Percentiles rank a stretch among this genome's conserved stretches.
phyloP scores from a whole-genome alignment of 1,140 invertebrate species.

The Psilanteris sp. region DNA sequence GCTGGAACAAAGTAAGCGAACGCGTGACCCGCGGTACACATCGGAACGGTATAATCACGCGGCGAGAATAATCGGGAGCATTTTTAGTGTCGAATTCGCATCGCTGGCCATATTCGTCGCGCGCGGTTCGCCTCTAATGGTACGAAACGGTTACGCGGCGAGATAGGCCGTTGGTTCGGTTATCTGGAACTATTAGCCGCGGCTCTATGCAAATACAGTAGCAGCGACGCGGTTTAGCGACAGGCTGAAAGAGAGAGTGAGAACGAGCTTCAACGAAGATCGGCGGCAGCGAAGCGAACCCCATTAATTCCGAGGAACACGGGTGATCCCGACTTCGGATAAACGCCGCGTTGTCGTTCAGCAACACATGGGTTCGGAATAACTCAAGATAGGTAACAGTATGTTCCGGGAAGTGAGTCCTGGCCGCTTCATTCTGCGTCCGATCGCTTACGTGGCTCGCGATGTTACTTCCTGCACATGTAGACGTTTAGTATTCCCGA shows the following conservation, averaged over 20 bases:
- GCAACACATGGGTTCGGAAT: conserved; percentile 68
- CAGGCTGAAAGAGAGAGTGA: conserved; percentile 60
- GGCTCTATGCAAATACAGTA: conserved; percentile 76
- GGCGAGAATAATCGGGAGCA: conserved; percentile 10
- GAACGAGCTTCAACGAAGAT: conserved; percentile 41
- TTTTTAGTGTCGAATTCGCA: conserved; percentile 41
- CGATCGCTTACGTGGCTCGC: conserved; percentile 64
- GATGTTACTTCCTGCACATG: conserved; percentile 61
- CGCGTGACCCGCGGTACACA: too few relatives aligned
- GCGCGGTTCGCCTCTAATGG: conserved; percentile 46
- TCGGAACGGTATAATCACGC: conserved; percentile 4
- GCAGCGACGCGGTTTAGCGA: conserved; percentile 61
- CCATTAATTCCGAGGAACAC: conserved; percentile 76
- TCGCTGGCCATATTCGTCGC: conserved; percentile 47
- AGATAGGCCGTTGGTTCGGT: conserved; percentile 62
- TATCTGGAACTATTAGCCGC: conserved; percentile 77
- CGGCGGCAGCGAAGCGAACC: conserved; percentile 70
- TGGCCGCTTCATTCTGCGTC: conserved; percentile 62
- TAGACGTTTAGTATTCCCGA: conserved; percentile 73
- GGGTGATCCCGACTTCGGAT: conserved; percentile 73
- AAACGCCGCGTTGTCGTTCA: conserved; percentile 70
- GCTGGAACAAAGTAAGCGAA: too few relatives aligned
- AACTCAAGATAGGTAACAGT: conserved; percentile 68
- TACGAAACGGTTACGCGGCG: conserved; percentile 48
- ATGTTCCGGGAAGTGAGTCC: conserved; percentile 66